Evolutionary conservation across 2,888 invertebrate species (phyloP), one percentile per base, ranked within the genome.

Genomic region (Cetonia aurata): DNA sequence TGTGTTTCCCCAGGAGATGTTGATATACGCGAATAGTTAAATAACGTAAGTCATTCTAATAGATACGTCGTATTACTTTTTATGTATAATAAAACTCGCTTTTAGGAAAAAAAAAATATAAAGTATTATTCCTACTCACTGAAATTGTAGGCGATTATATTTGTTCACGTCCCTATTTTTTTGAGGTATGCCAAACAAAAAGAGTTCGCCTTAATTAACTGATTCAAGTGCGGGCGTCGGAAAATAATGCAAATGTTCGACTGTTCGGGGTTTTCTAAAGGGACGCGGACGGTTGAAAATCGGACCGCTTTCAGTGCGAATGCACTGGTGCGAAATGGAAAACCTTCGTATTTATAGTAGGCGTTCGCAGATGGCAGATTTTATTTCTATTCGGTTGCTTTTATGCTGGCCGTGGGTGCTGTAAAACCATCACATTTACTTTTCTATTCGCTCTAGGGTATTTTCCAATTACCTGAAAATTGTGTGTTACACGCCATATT

Each of bases 21-120:
- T 56, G 53, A 62, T 56, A 53, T 66, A 70, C 65, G 70, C 66
- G 65, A 66, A 48, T 65, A 70, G 55, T 57, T 70, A 37, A 70
- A 56, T 50, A 70, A 70, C 41, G 70, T 70, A 70, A 70, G 70
- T 70, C 42, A 55, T 53, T 15, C 67, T 48, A 37, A 37, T 37
- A 37, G 1, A 37, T 37, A 50, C 3, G 9, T 17, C 12, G 17
- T 4, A 25, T 12, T 25, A 25, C 19, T 52, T 19, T 8, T 12
- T 17, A 10, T 17, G 52, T 8, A n/a, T 19, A 52, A 37, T 37
- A 4, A 37, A 37, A 10, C 1, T 37, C 10, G 37, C 10, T 6
- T 19, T 1, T 4, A 8, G 9, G 13, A 1, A 59, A 59, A 50
- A 50, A 15, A 15, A 6, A 37, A 1, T 37, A 4, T 37, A 37